Evolutionary conservation across 2,113 vertebrate species (phyloP).

Genomic region (Peucedramus taeniatus): DNA sequence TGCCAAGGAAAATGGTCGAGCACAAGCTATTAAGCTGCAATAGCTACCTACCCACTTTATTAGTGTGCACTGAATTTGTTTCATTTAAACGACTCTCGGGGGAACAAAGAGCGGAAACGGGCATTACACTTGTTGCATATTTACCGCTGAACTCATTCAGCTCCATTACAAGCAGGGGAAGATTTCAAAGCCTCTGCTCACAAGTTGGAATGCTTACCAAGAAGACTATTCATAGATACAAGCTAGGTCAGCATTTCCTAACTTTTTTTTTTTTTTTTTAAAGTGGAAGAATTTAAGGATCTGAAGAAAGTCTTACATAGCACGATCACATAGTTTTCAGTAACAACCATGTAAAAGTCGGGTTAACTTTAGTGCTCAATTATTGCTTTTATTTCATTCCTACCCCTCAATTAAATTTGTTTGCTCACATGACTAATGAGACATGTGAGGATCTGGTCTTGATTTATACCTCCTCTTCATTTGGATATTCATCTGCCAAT

Average conservation of each 20-base stretch:
- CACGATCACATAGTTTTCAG: neutral
- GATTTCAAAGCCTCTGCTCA: constrained; percentile 30
- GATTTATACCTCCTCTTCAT: neutral
- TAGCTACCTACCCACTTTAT: constrained; percentile 42
- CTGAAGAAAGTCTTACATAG: neutral
- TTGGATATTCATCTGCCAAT: neutral
- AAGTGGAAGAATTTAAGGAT: neutral
- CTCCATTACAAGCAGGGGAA: neutral
- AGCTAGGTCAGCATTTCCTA: neutral
- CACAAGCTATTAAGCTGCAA: constrained; percentile 24
- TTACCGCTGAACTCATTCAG: constrained; percentile 6
- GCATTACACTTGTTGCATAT: constrained; percentile 50
- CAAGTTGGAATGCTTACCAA: neutral
- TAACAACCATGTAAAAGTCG: neutral
- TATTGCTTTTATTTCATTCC: neutral
- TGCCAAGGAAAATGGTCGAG: constrained; percentile 15
- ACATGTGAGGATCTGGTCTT: neutral
- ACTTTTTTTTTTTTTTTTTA: neutral
- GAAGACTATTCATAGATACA: neutral
- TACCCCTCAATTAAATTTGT: neutral
- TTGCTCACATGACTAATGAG: neutral
- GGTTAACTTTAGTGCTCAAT: neutral
- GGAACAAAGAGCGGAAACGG: constrained; percentile 26
- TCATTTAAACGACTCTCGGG: neutral
- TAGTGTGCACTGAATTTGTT: constrained; percentile 19